These are phyloP conservation scores for Willowsia nigromaculata DNA, from an alignment of 2,888 invertebrate species.

Conservation along the genomic window DNA sequence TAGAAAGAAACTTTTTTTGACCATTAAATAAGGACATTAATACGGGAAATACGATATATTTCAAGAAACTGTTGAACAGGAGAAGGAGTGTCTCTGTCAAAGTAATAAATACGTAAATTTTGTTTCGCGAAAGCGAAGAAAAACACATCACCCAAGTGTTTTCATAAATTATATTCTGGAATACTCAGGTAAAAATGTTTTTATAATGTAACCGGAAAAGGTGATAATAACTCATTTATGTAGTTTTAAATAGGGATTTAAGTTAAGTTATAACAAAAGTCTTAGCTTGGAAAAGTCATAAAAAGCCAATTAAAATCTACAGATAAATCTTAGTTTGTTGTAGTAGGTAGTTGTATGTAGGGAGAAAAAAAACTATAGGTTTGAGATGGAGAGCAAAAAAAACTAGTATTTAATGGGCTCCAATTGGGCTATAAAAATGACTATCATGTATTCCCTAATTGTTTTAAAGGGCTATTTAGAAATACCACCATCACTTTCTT, in stretches of 20 bases:
- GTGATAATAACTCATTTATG: slow-evolving; percentile 25
- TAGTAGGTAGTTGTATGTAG: not conserved
- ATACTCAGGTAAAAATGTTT: slow-evolving; percentile 62
- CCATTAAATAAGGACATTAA: slow-evolving; percentile 2
- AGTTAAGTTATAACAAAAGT: not conserved
- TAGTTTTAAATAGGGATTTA: not conserved
- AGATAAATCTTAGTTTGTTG: slow-evolving; percentile 50
- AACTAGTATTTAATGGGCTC: slow-evolving; percentile 53
- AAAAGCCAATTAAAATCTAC: slow-evolving; percentile 55
- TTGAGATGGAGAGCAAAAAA: slow-evolving; percentile 18
- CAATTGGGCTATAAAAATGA: slow-evolving; percentile 76
- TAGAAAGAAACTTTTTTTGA: slow-evolving; percentile 18
- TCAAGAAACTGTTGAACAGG: not conserved
- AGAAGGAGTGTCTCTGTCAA: not conserved
- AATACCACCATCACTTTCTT: slow-evolving; percentile 23
- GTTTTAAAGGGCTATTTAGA: slow-evolving; percentile 77
- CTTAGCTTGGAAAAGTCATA: too few relatives aligned
- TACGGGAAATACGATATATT: not conserved
- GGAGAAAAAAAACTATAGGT: not conserved
- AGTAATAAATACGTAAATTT: not conserved
- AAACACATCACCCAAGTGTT: slow-evolving; percentile 26
- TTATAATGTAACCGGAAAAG: slow-evolving; percentile 47
- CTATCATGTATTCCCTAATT: slow-evolving; percentile 74
- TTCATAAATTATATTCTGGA: slow-evolving; percentile 49
- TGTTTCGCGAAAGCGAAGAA: slow-evolving; percentile 28